Percentiles rank a stretch among this genome's conserved stretches.
These are phyloP conservation scores for Vannuccia rotundouncinata DNA, from an alignment of 2,888 invertebrate genomes.

Conservation along the genomic window DNA sequence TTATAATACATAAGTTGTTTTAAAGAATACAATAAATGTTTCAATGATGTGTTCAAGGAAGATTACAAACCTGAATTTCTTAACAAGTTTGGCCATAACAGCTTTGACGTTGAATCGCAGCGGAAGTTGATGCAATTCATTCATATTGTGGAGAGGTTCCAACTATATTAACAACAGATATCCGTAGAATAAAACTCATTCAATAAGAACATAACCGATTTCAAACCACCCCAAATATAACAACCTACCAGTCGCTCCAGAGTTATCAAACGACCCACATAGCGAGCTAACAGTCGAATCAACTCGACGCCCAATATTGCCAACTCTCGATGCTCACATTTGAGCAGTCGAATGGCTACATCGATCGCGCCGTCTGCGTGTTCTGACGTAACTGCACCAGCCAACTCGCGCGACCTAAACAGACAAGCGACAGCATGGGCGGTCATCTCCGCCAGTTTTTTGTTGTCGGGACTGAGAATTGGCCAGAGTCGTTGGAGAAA, in stretches of 20 bases:
- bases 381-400: not conserved
- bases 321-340: not conserved
- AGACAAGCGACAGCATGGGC: not conserved
- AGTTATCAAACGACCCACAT: not conserved
- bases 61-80: not conserved
- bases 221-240: not conserved
- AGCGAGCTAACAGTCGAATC: not conserved
- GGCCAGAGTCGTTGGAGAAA: conserved; percentile 3
- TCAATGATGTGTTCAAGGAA: no score
- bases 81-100: not conserved
- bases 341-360: not conserved
- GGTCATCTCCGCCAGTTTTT: not conserved
- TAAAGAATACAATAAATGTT: no score
- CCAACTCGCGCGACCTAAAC: not conserved
- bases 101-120: conserved; percentile 25
- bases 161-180: no score
- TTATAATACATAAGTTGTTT: no score
- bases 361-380: conserved; percentile 7
- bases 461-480: not conserved
- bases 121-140: not conserved
- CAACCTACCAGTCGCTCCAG: not conserved
- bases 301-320: not conserved
- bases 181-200: not conserved
- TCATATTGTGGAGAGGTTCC: not conserved
- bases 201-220: not conserved